Conservation (phyloP, 2,888 invertebrate species). For the Sesia bembeciformis region DNA sequence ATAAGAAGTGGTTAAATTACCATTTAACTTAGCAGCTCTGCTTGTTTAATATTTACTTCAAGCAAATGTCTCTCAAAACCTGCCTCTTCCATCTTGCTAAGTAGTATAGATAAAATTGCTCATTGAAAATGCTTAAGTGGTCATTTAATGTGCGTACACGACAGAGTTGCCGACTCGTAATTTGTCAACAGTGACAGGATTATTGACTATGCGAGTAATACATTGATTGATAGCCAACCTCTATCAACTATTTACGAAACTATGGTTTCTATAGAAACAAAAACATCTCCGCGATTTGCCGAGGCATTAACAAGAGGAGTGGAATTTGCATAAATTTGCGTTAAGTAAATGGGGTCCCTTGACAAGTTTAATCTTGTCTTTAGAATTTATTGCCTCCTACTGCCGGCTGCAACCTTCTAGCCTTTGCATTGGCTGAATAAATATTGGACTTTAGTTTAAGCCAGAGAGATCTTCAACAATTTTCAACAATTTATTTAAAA, state of each 20-base stretch:
- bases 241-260: slow-evolving; percentile 22
- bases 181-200: not conserved
- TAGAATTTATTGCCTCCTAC: slow-evolving; percentile 63
- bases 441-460: slow-evolving; percentile 48
- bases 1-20: too few species aligned
- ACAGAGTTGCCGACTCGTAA: slow-evolving; percentile 9
- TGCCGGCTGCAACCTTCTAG: slow-evolving; percentile 43
- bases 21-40: too few species aligned
- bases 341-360: slow-evolving; percentile 71
- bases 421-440: slow-evolving; percentile 57
- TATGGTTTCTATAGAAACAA: slow-evolving; percentile 30
- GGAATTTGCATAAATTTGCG: slow-evolving; percentile 73
- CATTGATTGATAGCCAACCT: slow-evolving; percentile 5
- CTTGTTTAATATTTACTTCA: too few species aligned
- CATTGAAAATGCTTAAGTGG: not conserved
- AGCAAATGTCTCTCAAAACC: too few species aligned
- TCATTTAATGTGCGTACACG: slow-evolving; percentile 1
- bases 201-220: not conserved
- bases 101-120: not conserved
- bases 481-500: slow-evolving; percentile 5
- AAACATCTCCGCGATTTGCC: slow-evolving; percentile 48
- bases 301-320: slow-evolving; percentile 46
- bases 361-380: slow-evolving; percentile 73
- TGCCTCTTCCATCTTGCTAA: not conserved
- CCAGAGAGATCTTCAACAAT: slow-evolving; percentile 19